A percentile compares a stretch with the other conserved stretches of the same genome.
Conservation (phyloP, 2,888 invertebrate species). For the Xanthorhoe designata region DNA sequence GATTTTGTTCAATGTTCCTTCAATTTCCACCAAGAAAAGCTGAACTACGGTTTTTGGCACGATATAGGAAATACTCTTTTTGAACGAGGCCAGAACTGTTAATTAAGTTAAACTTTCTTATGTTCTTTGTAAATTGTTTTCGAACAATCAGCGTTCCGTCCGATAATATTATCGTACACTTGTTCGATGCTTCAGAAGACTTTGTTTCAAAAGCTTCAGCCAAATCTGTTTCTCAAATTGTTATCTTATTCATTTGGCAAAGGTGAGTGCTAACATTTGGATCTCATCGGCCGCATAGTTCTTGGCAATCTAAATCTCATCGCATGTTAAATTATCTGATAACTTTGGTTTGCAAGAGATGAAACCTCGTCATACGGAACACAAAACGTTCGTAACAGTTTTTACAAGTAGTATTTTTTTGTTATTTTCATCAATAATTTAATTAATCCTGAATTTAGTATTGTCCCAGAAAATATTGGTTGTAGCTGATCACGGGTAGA, state of each 20-base stretch:
- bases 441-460: neutral
- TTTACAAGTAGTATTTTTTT: neutral
- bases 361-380: conserved; percentile 1
- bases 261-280: conserved; percentile 20
- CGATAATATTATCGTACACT: neutral
- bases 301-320: conserved; percentile 27
- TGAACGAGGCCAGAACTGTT: conserved; percentile 4
- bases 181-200: conserved; percentile 6
- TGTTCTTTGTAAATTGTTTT: conserved; percentile 18
- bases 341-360: conserved; percentile 10
- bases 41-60: no score
- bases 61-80: neutral
- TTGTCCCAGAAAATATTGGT: neutral
- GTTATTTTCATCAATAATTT: no score
- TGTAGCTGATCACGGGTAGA: no score
- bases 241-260: conserved; percentile 30
- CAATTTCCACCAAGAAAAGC: no score
- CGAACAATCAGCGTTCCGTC: conserved; percentile 1
- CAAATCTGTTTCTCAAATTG: conserved; percentile 20
- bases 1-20: no score
- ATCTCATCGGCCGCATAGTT: conserved; percentile 12
- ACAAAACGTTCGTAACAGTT: neutral
- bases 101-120: conserved; percentile 19
- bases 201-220: conserved; percentile 8
- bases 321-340: conserved; percentile 17